A percentile compares a stretch with the other conserved stretches of the same genome.
Evolutionary conservation across 30 jellyfish, hydroid and myxozoan species (phyloP).

Genomic region (Aurelia sp.): DNA sequence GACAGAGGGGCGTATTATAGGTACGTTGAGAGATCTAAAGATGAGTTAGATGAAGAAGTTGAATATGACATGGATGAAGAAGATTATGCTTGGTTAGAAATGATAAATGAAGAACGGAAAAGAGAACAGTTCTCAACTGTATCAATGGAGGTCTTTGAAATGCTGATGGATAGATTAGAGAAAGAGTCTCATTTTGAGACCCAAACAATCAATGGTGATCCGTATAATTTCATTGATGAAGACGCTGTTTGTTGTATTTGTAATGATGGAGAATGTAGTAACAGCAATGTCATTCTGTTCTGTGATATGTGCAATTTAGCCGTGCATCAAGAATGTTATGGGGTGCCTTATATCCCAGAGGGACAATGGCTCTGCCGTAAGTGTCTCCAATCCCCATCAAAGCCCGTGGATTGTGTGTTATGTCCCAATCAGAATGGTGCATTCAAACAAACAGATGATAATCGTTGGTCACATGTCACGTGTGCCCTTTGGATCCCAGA

Average conservation of each 20-base stretch:
- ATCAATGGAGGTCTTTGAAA: slow-evolving; percentile 89
- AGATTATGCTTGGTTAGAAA: slow-evolving; percentile 94
- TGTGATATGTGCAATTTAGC: slow-evolving; percentile 99
- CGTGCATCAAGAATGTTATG: slow-evolving; percentile 99
- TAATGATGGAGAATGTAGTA: slow-evolving; percentile 98
- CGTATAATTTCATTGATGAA: slow-evolving; percentile 93
- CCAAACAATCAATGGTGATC: slow-evolving; percentile 96
- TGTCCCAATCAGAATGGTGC: slow-evolving; percentile 99
- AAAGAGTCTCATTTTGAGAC: slow-evolving; percentile 98
- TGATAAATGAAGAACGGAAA: slow-evolving; percentile 88
- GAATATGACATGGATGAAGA: slow-evolving; percentile 99
- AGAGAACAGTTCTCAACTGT: slow-evolving; percentile 71
- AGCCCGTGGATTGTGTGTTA: slow-evolving; percentile 93
- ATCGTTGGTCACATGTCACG: slow-evolving; percentile 97
- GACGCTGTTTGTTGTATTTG: slow-evolving; percentile 99
- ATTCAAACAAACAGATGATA: slow-evolving; percentile 96
- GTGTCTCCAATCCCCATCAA: slow-evolving; percentile 97
- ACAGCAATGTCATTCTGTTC: slow-evolving; percentile 92
- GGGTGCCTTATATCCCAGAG: slow-evolving; percentile 99
- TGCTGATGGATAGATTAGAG: slow-evolving; percentile 95
- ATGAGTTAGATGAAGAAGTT: slow-evolving; percentile 95
- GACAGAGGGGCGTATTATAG: slow-evolving; percentile 90
- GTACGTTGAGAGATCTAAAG: slow-evolving; percentile 88
- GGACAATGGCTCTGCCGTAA: slow-evolving; percentile 99
- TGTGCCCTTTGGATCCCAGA: slow-evolving; percentile 99